Conservation (phyloP, 64 coral and sea anemone species). For the Anthopleura sola region DNA sequence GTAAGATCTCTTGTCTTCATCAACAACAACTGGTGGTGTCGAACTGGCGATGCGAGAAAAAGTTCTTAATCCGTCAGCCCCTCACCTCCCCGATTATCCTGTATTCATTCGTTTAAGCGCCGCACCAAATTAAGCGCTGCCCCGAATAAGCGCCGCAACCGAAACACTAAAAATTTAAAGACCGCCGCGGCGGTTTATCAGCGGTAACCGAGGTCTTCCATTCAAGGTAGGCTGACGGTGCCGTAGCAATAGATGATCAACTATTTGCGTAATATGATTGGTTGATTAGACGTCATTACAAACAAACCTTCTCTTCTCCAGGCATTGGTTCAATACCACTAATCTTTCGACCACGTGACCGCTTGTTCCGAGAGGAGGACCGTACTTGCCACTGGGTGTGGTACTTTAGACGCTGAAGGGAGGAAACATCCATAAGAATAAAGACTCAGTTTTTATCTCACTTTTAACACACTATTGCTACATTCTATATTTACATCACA, state of each 20-base stretch:
- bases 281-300: background rate
- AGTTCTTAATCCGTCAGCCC: no score
- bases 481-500: no score
- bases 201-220: no score
- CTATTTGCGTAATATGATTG: background rate
- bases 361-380: conserved; percentile 75
- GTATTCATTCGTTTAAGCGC: no score
- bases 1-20: background rate
- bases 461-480: no score
- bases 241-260: background rate
- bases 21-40: background rate
- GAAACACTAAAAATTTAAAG: no score
- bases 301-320: conserved; percentile 89
- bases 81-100: no score
- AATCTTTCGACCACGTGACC: conserved; percentile 88
- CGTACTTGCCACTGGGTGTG: conserved; percentile 98
- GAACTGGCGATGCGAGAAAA: no score
- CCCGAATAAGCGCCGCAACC: no score
- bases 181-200: no score
- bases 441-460: background rate
- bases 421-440: background rate
- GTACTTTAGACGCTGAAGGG: conserved; percentile 86
- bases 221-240: no score
- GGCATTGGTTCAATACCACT: conserved; percentile 99
- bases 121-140: no score